Evolutionary conservation across 2,888 invertebrate genomes (phyloP).

Genomic region (Leptura quadrifasciata): DNA sequence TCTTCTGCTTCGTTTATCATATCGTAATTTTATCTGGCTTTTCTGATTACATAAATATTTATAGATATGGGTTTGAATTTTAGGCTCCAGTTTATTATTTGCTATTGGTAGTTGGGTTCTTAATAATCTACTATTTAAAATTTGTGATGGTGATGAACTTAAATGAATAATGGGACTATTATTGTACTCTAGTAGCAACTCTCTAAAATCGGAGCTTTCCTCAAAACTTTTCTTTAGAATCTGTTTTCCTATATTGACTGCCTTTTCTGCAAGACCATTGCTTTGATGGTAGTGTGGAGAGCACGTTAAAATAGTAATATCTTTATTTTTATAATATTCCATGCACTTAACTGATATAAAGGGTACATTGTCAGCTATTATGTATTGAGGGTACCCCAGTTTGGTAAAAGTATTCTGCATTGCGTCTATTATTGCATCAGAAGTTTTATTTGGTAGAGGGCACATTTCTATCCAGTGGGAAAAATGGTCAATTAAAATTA

Average conservation of each 20-base stretch:
- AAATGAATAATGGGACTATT: too few species aligned
- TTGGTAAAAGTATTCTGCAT: conserved; percentile 29
- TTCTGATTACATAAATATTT: conserved; percentile 26
- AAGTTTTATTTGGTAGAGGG: conserved; percentile 28
- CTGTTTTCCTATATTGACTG: too few species aligned
- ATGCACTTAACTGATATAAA: conserved; percentile 53
- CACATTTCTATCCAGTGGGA: conserved; percentile 34
- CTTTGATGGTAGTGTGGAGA: conserved; percentile 50
- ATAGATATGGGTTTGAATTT: conserved; percentile 43
- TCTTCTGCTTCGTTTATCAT: conserved; percentile 13
- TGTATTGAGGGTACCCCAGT: conserved; percentile 60
- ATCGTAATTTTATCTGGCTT: too few species aligned
- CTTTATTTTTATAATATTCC: conserved; percentile 51
- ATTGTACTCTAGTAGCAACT: too few species aligned
- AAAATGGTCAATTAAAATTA: too few species aligned
- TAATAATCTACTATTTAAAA: conserved; percentile 52
- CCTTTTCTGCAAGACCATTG: conserved; percentile 57
- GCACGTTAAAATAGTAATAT: conserved; percentile 49
- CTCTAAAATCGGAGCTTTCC: too few species aligned
- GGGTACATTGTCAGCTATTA: conserved; percentile 57
- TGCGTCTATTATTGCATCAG: conserved; percentile 16
- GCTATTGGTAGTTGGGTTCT: conserved; percentile 50
- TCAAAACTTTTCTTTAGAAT: too few species aligned
- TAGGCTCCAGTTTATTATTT: conserved; percentile 47
- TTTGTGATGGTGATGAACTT: conserved; percentile 52